Evolutionary conservation across 1,140 invertebrate genomes (phyloP).

Genomic region (Gryllus bimaculatus): DNA sequence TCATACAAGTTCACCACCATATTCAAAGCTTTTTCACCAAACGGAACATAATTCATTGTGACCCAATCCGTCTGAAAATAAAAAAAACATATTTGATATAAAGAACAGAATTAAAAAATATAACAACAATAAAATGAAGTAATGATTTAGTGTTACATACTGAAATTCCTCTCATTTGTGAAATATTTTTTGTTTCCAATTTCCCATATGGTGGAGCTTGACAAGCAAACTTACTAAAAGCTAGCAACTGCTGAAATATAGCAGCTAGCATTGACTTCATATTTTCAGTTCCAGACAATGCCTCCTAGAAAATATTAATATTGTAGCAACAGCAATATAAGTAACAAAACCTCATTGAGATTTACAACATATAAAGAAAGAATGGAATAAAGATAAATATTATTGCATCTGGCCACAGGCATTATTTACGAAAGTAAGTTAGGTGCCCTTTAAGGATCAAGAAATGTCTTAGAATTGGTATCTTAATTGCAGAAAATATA

Average conservation of each 20-base stretch:
- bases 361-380: too few species aligned
- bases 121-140: not conserved
- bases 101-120: not conserved
- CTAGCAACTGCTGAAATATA: conserved; percentile 69
- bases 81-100: conserved; percentile 13
- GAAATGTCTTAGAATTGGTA: too few species aligned
- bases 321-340: not conserved
- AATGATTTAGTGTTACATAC: conserved; percentile 26
- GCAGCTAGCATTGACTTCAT: conserved; percentile 62
- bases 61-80: conserved; percentile 57
- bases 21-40: conserved; percentile 73
- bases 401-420: too few species aligned
- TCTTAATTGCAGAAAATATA: too few species aligned
- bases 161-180: conserved; percentile 36
- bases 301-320: conserved; percentile 45
- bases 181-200: conserved; percentile 41
- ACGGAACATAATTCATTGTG: conserved; percentile 80
- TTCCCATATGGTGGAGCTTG: conserved; percentile 55
- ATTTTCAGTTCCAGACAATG: conserved; percentile 51
- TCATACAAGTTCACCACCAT: conserved; percentile 77
- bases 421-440: too few species aligned
- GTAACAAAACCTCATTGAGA: not conserved
- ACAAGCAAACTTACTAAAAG: conserved; percentile 63
- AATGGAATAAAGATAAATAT: too few species aligned
- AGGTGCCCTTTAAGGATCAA: too few species aligned